Evolutionary conservation across 2,888 invertebrate species (phyloP).

Genomic region (Stenchaetothrips biformis): DNA sequence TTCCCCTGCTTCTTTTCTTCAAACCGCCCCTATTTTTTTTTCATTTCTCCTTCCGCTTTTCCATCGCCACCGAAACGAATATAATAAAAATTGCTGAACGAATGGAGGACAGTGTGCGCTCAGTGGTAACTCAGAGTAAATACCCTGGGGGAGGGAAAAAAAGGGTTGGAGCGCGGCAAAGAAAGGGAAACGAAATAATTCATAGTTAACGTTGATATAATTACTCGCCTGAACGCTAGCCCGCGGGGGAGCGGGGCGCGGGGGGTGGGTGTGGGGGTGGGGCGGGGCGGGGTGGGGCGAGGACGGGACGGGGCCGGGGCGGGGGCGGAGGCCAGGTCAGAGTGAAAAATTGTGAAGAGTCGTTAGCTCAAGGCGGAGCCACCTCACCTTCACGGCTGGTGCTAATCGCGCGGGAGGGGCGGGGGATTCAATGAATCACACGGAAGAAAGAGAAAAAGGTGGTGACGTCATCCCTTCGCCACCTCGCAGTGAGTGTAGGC

Average conservation of each 20-base stretch:
- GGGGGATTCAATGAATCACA: slow-evolving; percentile 32
- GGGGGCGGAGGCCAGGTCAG: neutral
- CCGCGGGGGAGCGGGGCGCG: neutral
- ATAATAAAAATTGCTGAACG: slow-evolving; percentile 25
- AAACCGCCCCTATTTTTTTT: neutral
- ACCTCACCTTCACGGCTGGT: too few species aligned
- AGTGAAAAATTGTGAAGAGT: slow-evolving; percentile 36
- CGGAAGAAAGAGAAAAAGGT: neutral
- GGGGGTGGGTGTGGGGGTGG: neutral
- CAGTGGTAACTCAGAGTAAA: slow-evolving; percentile 14
- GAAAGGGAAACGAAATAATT: slow-evolving; percentile 27
- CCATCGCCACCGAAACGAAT: slow-evolving; percentile 5
- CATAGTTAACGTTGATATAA: slow-evolving; percentile 25
- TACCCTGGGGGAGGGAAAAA: too few species aligned
- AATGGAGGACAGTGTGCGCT: slow-evolving; percentile 19
- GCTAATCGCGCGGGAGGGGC: slow-evolving; percentile 9
- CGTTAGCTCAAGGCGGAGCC: neutral
- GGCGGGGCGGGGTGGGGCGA: neutral
- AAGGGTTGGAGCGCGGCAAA: slow-evolving; percentile 25
- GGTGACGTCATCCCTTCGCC: too few species aligned
- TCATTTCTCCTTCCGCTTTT: neutral
- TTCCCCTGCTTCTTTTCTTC: neutral
- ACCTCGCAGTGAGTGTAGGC: too few species aligned
- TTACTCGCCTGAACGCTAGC: slow-evolving; percentile 20
- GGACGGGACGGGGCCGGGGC: slow-evolving; percentile 2